These are phyloP conservation scores for Neomonachus schauinslandi DNA, from an alignment of 2,113 vertebrate species.

Conservation along the genomic window DNA sequence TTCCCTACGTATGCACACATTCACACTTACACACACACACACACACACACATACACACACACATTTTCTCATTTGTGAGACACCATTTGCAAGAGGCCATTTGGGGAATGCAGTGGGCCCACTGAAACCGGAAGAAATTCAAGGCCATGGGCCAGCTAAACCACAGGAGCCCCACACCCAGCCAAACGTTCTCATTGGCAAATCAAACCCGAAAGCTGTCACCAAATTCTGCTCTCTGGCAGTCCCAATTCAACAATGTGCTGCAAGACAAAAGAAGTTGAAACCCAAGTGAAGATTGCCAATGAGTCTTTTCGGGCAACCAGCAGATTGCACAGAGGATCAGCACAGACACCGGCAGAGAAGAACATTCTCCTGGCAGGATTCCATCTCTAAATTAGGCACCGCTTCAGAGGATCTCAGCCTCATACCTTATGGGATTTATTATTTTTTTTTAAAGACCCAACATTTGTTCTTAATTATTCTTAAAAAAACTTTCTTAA, in stretches of 20 bases:
- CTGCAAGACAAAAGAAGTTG: conserved; percentile 41
- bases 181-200: conserved; percentile 51
- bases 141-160: conserved; percentile 48
- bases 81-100: neutral
- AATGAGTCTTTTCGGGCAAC: neutral
- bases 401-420: neutral
- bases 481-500: conserved; percentile 7
- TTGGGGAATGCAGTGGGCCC: neutral
- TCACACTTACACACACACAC: neutral
- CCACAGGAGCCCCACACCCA: neutral
- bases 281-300: neutral
- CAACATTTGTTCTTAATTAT: conserved; percentile 62
- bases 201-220: conserved; percentile 59
- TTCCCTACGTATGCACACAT: rapidly evolving
- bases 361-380: neutral
- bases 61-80: neutral
- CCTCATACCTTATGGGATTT: neutral
- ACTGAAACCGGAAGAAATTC: neutral
- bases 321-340: conserved; percentile 52
- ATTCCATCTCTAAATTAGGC: neutral
- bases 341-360: neutral
- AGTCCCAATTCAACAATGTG: neutral
- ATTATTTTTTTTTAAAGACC: neutral
- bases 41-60: neutral
- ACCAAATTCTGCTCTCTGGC: conserved; percentile 63